These are phyloP conservation scores for Gobio occitaniae DNA, from an alignment of 2,797 vertebrate genomes.

Conservation along the genomic window DNA sequence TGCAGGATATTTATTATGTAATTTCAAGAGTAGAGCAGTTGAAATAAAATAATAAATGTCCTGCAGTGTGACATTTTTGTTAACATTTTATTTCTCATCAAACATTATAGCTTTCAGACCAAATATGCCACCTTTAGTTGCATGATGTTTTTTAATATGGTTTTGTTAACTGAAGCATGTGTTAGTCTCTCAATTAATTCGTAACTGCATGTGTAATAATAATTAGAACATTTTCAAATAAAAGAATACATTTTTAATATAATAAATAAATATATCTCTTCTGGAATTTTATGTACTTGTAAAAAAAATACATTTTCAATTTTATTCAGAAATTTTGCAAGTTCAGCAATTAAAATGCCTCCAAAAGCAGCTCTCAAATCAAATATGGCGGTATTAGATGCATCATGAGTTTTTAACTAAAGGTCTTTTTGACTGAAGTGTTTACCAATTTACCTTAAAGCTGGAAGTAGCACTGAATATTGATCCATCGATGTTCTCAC, in stretches of 20 bases:
- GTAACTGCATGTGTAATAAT: neutral
- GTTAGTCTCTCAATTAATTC: neutral
- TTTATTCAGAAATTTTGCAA: neutral
- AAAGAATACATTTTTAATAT: no score
- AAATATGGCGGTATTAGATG: neutral
- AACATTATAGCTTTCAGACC: neutral
- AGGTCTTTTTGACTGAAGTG: neutral
- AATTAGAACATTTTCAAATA: no score
- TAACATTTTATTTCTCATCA: neutral
- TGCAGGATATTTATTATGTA: neutral
- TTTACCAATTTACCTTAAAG: conserved; percentile 44
- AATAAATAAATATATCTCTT: no score
- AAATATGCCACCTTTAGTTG: neutral
- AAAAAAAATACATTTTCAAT: no score
- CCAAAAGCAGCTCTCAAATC: neutral
- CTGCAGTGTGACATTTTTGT: neutral
- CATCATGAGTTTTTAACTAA: neutral
- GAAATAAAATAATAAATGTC: neutral
- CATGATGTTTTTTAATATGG: neutral
- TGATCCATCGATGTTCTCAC: conserved; percentile 71
- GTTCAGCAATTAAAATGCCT: neutral
- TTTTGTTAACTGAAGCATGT: neutral
- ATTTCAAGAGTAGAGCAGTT: neutral
- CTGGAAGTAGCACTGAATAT: conserved; percentile 70
- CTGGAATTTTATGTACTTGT: neutral